Percentiles rank a stretch among this genome's conserved stretches.
phyloP scores from a whole-genome alignment of 2,113 vertebrate genomes.

The Upupa epops region DNA sequence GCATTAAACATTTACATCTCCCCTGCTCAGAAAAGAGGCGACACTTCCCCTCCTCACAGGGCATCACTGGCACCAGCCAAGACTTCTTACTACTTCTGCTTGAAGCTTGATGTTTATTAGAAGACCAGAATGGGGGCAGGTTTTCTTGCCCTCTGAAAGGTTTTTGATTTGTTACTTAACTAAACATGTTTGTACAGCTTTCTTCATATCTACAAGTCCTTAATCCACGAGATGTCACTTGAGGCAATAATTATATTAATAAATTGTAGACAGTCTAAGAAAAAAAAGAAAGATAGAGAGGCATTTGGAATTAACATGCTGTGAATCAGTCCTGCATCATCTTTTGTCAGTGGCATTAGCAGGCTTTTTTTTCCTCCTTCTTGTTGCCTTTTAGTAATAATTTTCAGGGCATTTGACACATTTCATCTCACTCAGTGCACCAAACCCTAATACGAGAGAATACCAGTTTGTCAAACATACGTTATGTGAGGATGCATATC shows the following conservation, averaged over 20 bases:
- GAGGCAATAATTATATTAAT: slow-evolving; percentile 71
- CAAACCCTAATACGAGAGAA: slow-evolving; percentile 67
- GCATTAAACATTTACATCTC: slow-evolving; percentile 34
- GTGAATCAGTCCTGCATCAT: slow-evolving; percentile 63
- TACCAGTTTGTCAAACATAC: slow-evolving; percentile 58
- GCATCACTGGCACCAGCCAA: background rate
- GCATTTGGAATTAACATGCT: slow-evolving; percentile 64
- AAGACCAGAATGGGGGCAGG: slow-evolving; percentile 27
- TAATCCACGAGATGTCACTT: slow-evolving; percentile 67
- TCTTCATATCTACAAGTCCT: slow-evolving; percentile 50
- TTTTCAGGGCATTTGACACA: slow-evolving; percentile 70
- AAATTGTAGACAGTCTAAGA: slow-evolving; percentile 63
- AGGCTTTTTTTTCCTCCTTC: background rate
- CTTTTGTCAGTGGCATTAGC: slow-evolving; percentile 61
- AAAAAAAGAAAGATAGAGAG: slow-evolving; percentile 58
- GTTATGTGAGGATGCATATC: slow-evolving; percentile 59
- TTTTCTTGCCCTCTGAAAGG: slow-evolving; percentile 39
- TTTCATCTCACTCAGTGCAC: slow-evolving; percentile 73
- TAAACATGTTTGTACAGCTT: slow-evolving; percentile 61
- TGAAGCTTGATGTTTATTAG: slow-evolving; percentile 50
- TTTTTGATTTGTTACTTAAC: slow-evolving; percentile 66
- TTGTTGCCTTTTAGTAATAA: slow-evolving; percentile 69
- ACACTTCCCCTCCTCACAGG: background rate
- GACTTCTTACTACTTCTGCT: background rate
- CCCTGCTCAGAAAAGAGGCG: background rate